Base-by-base conservation (phyloP, 2,113 vertebrate genomes). In the Galemys pyrenaicus region DNA sequence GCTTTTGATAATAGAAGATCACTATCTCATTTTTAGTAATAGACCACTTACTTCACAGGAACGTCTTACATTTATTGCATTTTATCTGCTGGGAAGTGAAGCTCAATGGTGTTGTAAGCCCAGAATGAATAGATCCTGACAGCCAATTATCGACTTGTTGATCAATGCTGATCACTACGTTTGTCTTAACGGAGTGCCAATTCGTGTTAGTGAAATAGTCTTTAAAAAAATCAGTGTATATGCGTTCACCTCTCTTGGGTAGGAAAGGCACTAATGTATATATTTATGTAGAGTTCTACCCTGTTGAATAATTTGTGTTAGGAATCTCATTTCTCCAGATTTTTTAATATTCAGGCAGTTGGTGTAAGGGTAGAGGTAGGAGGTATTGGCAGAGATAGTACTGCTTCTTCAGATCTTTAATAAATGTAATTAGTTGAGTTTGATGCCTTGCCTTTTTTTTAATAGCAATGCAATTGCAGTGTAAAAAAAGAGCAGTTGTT, bases 401-500 rank as follows among this genome's bases (percentile, higher is more conserved):
- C 32, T 44, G 64, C 64, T 73, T 90, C 89, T 83, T 95, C 67
- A 70, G 71, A 91, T 92, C 80, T 94, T 96, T 96, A 96, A 96
- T 96, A 96, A 97, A 96, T 93, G 51, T 84, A 96, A 96, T 94
- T 96, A 93, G 91, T 93, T 89, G 79, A 89, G 49, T 89, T 96
- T 93, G 95, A 74, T 95, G 96, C 86, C 56, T 96, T 89, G 74
- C 80, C 83, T 94, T 94, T 88, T 92, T 85, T 71, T 64, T 78
- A 96, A 96, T 94, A 95, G 56, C 56, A 79, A 94, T 87, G 87
- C 80, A 93, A 87, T 85, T 90, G 46, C 85, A 39, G 44, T 95
- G 28, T 91, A 93, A 96, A 96, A 96, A 96, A 97, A 97, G 96
- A 97, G 95, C 95, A 96, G 95, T 97, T 95, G 81, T 96, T 97